These are phyloP conservation scores for Drosophila mettleri DNA, from an alignment of 2,888 invertebrate genomes.

Conservation along the genomic window DNA sequence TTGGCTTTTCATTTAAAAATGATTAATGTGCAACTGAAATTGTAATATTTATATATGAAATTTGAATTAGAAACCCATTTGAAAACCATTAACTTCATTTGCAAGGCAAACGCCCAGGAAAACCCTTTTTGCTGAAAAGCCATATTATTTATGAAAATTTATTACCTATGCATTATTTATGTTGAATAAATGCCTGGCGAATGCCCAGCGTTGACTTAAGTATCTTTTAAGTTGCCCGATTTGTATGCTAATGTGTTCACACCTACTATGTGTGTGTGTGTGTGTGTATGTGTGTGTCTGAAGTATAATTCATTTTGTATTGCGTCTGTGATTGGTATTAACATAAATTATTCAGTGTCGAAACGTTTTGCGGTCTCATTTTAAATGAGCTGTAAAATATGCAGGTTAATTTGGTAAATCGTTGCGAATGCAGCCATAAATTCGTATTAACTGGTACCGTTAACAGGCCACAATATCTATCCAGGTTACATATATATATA, in stretches of 20 bases:
- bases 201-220: slow-evolving; percentile 40
- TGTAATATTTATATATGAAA: neutral
- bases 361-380: slow-evolving; percentile 60
- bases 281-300: slow-evolving; percentile 18
- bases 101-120: neutral
- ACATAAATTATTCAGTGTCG: slow-evolving; percentile 68
- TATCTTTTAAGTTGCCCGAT: slow-evolving; percentile 58
- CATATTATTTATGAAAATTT: slow-evolving; percentile 49
- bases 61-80: slow-evolving; percentile 4
- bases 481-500: neutral
- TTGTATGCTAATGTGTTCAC: slow-evolving; percentile 50
- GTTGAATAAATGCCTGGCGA: slow-evolving; percentile 20
- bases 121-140: slow-evolving; percentile 19
- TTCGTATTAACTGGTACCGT: slow-evolving; percentile 66
- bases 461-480: slow-evolving; percentile 25
- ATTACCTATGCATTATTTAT: slow-evolving; percentile 55
- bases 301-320: slow-evolving; percentile 53
- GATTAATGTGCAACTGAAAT: neutral
- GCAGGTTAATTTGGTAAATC: slow-evolving; percentile 57
- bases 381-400: slow-evolving; percentile 65
- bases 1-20: neutral
- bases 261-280: slow-evolving; percentile 7
- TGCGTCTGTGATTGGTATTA: slow-evolving; percentile 62
- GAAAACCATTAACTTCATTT: neutral
- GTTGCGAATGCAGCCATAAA: slow-evolving; percentile 57